Evolutionary conservation across 2,797 vertebrate genomes (phyloP), one percentile per base, ranked within the genome.

Genomic region (Pipistrellus pygmaeus): DNA sequence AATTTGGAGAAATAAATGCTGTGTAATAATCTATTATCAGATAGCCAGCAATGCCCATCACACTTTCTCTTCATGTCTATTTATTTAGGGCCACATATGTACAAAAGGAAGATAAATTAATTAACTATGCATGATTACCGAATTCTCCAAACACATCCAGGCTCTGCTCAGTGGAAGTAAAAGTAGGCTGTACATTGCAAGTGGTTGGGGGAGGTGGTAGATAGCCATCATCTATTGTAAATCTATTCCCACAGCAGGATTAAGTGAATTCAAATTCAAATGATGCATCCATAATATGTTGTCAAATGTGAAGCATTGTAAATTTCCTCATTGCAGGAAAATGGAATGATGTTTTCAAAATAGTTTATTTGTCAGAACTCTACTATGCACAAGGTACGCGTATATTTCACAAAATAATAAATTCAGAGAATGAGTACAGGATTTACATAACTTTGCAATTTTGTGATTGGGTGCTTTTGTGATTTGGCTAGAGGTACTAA

Each of bases 221-320:
- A 86, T 82, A 96, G 93, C 64, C 86, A 75, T 88, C 18, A 9
- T 51, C 7, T 0, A 80, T 86, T 92, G 80, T 95, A 91, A 96
- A 96, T 93, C 84, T 95, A 90, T 80, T 55, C 27, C 87, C 95
- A 83, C 88, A 95, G 68, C 83, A 92, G 85, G 90, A 95, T 75
- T 75, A 90, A 85, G 69, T 78, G 23, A 75, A 97, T 95, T 97
- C 91, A 0, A 0, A 77, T 96, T 97, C 95, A 88, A 87, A 96
- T 91, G 96, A 95, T 55, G 68, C 55, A 30, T 32, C 77, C 75
- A 90, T 88, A 89, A 94, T 77, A 89, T 90, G 89, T n/a, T 69
- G 77, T 89, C 91, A 76, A 87, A 80, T 44, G 55, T 66, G 95
- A 95, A 68, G 48, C 69, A 68, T 25, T 91, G 83, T 73, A 76